Evolutionary conservation across 2,113 vertebrate genomes (phyloP), one percentile per base, ranked within the genome.

Genomic region (Cacatua alba): DNA sequence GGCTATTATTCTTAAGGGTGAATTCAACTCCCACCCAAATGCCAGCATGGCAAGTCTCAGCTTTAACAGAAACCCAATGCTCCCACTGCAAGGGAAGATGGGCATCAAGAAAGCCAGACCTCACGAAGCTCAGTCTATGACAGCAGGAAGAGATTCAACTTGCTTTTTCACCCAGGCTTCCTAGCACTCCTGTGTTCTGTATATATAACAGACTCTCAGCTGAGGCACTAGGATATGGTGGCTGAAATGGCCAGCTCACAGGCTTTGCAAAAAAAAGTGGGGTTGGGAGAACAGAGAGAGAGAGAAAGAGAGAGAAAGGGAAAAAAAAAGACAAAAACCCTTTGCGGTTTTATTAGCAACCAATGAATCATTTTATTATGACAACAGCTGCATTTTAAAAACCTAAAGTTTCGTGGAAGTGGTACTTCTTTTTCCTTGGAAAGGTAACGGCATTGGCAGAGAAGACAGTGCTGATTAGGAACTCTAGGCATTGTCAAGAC

Each of bases 111-210:
- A 67, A 48, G 49, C 25, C 49, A 82, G 48, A 51, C 2, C 20
- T 69, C 39, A 48, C 1, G 4, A n/a, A 57, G 13, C 20, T 26
- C 35, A 39, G 31, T 11, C 1, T 1, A 6, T 17, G 26, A 29
- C 0, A 39, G 13, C 39, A 86, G 28, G 2, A 17, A 35, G 37
- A 52, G 63, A 57, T 17, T 69, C 29, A 29, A 3, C 5, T 51
- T 71, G 28, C 20, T 20, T 52, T 53, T 28, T 44, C 69, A 64
- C 9, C 21, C 70, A 81, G 46, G 11, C 11, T 57, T 80, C 53
- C 33, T 64, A 2, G 0, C 29, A 11, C 31, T 57, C 31, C 20
- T 24, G 7, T 59, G 55, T 3, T 29, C 52, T 52, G 3, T 11
- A 3, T 1, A 4, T 11, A 6, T 2, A 17, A 9, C 37, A 95